Evolutionary conservation across 2,888 invertebrate genomes (phyloP).

Genomic region (Oasisia sp.): DNA sequence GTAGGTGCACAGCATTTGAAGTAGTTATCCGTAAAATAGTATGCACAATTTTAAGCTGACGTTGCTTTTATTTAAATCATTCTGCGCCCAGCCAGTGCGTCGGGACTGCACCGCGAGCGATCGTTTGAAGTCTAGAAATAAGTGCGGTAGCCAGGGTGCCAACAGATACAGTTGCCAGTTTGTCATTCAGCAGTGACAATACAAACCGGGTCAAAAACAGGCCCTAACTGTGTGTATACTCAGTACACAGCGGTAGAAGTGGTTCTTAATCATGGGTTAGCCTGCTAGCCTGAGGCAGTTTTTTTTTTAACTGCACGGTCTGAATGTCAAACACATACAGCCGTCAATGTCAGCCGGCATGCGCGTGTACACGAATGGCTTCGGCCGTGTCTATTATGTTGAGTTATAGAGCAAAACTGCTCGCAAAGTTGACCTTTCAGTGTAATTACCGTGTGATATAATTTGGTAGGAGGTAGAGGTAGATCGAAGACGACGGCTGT

Average conservation of each 20-base stretch:
- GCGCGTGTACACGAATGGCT: neutral
- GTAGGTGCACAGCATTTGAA: neutral
- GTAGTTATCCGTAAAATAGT: conserved; percentile 1
- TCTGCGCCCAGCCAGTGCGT: neutral
- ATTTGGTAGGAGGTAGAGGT: neutral
- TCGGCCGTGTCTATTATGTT: neutral
- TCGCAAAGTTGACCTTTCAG: neutral
- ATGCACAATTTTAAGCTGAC: neutral
- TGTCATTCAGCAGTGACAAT: neutral
- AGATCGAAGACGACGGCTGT: neutral
- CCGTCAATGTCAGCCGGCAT: neutral
- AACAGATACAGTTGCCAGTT: neutral
- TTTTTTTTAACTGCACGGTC: neutral
- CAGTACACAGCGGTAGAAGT: neutral
- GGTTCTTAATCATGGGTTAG: neutral
- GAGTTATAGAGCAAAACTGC: neutral
- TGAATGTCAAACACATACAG: neutral
- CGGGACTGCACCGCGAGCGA: neutral
- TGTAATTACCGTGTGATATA: neutral
- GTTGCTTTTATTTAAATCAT: neutral
- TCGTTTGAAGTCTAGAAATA: neutral
- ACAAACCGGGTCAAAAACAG: neutral
- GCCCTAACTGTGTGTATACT: neutral
- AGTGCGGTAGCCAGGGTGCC: neutral
- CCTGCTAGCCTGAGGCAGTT: neutral